Base-by-base conservation (phyloP, 2,113 vertebrate species). In the Alosa alosa region DNA sequence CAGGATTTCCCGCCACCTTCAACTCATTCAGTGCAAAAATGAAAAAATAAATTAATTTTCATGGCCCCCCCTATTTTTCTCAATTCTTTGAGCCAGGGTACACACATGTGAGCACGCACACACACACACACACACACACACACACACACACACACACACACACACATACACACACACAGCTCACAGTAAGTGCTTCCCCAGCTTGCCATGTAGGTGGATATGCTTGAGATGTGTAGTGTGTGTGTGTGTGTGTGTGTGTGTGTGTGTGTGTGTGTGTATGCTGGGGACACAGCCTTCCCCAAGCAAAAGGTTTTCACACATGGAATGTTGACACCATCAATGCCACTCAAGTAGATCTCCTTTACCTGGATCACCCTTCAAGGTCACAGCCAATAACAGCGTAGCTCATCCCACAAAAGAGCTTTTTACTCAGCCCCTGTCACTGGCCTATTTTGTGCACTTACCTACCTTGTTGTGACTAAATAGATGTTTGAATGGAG, bases 111-210 rank as follows among this genome's bases (percentile, higher is more conserved):
- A 22, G 41, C 20, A 7, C 57, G 17, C 18, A 22, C 78, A 46
- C 47, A 41, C 60, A 47, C 83, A 72, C 83, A 84, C 83, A 72
- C 83, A 13, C 82, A 50, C 10, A 31, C 55, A 44, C 81, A 15
- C 85, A 82, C 85, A 86, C 20, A 7, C 57, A 17, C 18, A 22
- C 78, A 46, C 47, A 46, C 55, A 41, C 60, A 47, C 83, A 47
- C 41, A 45, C 83, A 84, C 83, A 84, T 60, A 84, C 83, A 75
- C 60, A 84, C 64, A 84, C 68, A 57, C 18, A 83, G 44, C 86
- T 60, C 18, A 50, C 15, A 31, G 52, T 10, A 22, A 83, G 57
- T 72, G 50, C 20, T 82, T 50, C 52, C 83, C 81, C 47, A 13
- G 8, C 47, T 64, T n/a, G 6, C 22, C 22, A 22, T 22, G n/a